Base-by-base conservation (phyloP, 2,113 vertebrate species). In the Plotosus lineatus region DNA sequence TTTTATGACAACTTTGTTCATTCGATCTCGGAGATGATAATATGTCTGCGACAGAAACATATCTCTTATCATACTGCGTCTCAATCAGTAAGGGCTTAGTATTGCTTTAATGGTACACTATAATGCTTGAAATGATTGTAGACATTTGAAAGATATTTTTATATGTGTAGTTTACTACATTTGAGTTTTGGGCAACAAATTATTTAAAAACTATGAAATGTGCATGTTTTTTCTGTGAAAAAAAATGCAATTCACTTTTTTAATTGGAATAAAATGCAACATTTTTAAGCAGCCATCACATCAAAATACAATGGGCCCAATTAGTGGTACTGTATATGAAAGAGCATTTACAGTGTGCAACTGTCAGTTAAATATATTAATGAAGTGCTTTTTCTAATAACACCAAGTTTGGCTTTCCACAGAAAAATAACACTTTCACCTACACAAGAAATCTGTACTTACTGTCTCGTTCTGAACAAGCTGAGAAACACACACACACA, bases 261-360 rank as follows among this genome's bases (percentile, higher is more conserved):
- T 86, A 86, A 86, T 86, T 83, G 71, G 75, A 61, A 51, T 51
- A 33, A 86, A 83, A 81, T 26, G 50, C 31, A 53, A 42, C 11
- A 73, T 48, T 80, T 77, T 68, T 9, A 69, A 23, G 28, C 51
- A 78, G 56, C 17, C 7, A 63, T 46, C 51, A 36, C 58, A 26
- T 69, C 48, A 66, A 77, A 36, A 48, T 61, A 58, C n/a, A 71
- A 33, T 53, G 53, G 77, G 61, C 33, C 50, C 78, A 81, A 69
- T 81, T 83, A 85, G 42, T 44, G 5, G 19, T 46, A 36, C 53
- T 86, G 63, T 68, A 66, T 61, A 36, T 72, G 38, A 65, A 42
- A 56, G 48, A 46, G 51, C 21, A 71, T 75, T 75, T 51, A 60
- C 58, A 68, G 50, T 15, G 33, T 78, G 46, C 28, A 50, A 31